A percentile compares a stretch with the other conserved stretches of the same genome.
Conservation (phyloP, 2,888 invertebrate genomes). For the Epicampocera succincta region DNA sequence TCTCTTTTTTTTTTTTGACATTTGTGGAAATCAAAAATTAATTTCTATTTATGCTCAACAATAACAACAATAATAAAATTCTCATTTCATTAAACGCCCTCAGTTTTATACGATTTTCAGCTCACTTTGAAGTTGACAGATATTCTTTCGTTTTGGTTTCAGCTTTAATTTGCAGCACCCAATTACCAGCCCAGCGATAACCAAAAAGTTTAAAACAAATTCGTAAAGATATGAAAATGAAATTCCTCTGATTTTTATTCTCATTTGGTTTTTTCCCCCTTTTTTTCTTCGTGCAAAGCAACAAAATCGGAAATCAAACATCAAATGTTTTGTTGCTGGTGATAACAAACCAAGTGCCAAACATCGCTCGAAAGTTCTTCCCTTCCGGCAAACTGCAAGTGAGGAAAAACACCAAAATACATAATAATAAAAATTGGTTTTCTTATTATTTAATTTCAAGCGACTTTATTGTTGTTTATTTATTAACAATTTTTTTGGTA, state of each 20-base stretch:
- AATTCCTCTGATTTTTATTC: conserved; percentile 22
- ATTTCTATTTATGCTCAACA: neutral
- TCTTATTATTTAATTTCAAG: conserved; percentile 13
- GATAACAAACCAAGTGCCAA: conserved; percentile 47
- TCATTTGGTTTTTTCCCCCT: neutral
- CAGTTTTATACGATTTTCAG: neutral
- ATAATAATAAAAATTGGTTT: conserved; percentile 22
- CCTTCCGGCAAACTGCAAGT: neutral
- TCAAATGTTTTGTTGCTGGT: conserved; percentile 25
- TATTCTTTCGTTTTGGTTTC: neutral
- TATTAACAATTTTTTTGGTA: conserved; percentile 18
- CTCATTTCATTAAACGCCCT: conserved; percentile 10
- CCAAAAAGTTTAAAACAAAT: neutral
- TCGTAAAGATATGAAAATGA: conserved; percentile 9
- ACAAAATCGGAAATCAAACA: conserved; percentile 39
- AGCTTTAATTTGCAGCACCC: conserved; percentile 16
- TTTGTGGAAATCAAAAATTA: neutral
- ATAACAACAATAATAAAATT: conserved; percentile 29
- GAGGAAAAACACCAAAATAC: neutral
- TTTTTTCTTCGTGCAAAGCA: neutral
- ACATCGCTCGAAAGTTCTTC: neutral
- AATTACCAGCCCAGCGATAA: conserved; percentile 13
- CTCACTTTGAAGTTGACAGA: neutral
- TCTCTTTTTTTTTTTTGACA: too few species aligned
- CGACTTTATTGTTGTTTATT: conserved; percentile 19